Evolutionary conservation across 2,888 invertebrate species (phyloP).

Genomic region (Vanessa cardui): DNA sequence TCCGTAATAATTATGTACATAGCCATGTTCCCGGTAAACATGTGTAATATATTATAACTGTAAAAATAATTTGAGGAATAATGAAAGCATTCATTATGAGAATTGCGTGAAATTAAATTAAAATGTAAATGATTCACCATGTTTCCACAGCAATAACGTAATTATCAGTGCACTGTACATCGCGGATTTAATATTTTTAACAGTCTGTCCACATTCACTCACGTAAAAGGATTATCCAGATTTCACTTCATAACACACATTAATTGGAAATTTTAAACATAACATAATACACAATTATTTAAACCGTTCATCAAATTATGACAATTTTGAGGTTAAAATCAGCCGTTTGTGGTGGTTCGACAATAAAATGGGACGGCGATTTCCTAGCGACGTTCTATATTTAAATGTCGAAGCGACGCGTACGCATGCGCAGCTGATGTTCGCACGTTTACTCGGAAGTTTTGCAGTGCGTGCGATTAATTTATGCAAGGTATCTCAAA

Average conservation of each 20-base stretch:
- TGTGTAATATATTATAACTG: background rate
- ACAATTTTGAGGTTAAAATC: conserved; percentile 51
- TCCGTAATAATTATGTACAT: background rate
- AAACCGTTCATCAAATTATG: conserved; percentile 26
- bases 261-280: conserved; percentile 17
- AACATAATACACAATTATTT: conserved; percentile 20
- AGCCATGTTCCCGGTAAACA: background rate
- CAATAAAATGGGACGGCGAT: conserved; percentile 69
- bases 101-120: conserved; percentile 21
- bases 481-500: conserved; percentile 30
- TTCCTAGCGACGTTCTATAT: conserved; percentile 73
- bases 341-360: conserved; percentile 58
- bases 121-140: conserved; percentile 53
- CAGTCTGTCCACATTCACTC: conserved; percentile 38
- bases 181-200: conserved; percentile 43
- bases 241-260: conserved; percentile 45
- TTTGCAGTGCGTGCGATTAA: conserved; percentile 18
- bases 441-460: conserved; percentile 20
- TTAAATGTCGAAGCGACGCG: conserved; percentile 68
- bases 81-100: conserved; percentile 15
- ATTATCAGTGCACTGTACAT: conserved; percentile 56
- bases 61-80: conserved; percentile 3
- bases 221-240: conserved; percentile 47
- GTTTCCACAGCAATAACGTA: conserved; percentile 58
- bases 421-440: conserved; percentile 71